Evolutionary conservation across 2,113 vertebrate species (phyloP), one percentile per base, ranked within the genome.

Genomic region (Lontra canadensis): DNA sequence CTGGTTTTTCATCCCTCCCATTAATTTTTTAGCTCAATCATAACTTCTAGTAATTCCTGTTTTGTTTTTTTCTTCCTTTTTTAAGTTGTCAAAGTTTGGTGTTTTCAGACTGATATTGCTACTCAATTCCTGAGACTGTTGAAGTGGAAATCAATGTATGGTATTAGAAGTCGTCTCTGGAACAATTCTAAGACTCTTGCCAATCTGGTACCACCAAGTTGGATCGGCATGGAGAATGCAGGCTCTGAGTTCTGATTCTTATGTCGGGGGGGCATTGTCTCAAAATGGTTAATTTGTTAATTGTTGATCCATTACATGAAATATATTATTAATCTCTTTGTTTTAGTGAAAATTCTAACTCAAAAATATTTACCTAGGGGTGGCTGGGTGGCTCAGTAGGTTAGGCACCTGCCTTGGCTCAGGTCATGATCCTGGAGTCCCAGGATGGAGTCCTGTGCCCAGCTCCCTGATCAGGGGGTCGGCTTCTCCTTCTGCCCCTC

Each of bases 181-280:
- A 34, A 59, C 13, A 21, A 15, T 49, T 86, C 17, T 8, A 69
- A 85, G 36, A n/a, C 12, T 57, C 8, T 79, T 36, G 20, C 26
- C 25, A 14, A 11, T 31, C 44, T 18, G 20, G 26, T 78, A 7
- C 23, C n/a, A 20, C 34, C 17, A 55, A 17, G 34, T 23, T 23
- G 6, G 34, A 26, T 7, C 20, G 17, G 9, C 26, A 26, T 52
- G 61, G 61, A 42, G 2, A 88, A 49, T 9, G 1, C 3, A 15
- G 25, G 7, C 42, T 55, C 1, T 82, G 55, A 87, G 5, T 34
- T 69, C 21, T 49, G 7, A 47, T 23, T 8, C 7, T 11, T 39
- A 15, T 11, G 4, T 71, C 4, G 18, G 61, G 63, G 1, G 1
- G 0, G 0, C 12, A 12, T 10, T 18, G 6, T 15, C 10, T 42